Evolutionary conservation across 2,113 vertebrate genomes (phyloP), one percentile per base, ranked within the genome.

Genomic region (Atractosteus spatula): DNA sequence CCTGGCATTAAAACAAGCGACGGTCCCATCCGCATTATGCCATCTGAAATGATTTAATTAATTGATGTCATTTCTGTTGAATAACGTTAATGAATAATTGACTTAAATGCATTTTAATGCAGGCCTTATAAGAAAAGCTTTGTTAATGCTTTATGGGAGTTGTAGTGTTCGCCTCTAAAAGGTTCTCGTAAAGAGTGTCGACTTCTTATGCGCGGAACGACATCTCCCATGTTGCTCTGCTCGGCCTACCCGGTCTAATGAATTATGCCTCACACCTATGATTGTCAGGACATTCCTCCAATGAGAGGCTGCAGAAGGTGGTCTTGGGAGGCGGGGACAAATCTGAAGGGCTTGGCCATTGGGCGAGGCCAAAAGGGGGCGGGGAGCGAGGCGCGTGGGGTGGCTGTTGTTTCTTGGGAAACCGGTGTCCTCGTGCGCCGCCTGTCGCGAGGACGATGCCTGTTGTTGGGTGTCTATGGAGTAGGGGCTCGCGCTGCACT

Each of bases 401-500:
- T 64, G 45, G 29, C 55, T 64, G 63, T n/a, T 71, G 12, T 65
- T 63, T 51, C 62, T 44, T 64, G 55, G 56, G 61, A 59, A 75
- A 45, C 68, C 7, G 57, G 10, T 74, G 41, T 69, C 17, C 71
- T n/a, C 11, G 41, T 67, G 69, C 78, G 78, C 77, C 78, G 51
- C 76, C 80, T 80, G 59, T 55, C 70, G 78, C 57, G n/a, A 41
- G 61, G 41, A 67, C 54, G 57, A 16, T 16, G 72, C 14, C 6
- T 14, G 59, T 57, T 72, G 74, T 63, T 75, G 74, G 76, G 74
- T 72, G 76, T 74, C 74, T 63, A 56, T 65, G 43, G 62, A 70
- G 68, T 65, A 55, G 16, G 70, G 69, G 77, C 41, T 56, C 66
- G 84, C 62, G 83, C 91, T 92, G 91, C 91, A 92, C 86, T 92